A percentile compares a stretch with the other conserved stretches of the same genome.
These are phyloP conservation scores for Amphipyra tragopoginis DNA, from an alignment of 2,888 invertebrate genomes.

Conservation along the genomic window DNA sequence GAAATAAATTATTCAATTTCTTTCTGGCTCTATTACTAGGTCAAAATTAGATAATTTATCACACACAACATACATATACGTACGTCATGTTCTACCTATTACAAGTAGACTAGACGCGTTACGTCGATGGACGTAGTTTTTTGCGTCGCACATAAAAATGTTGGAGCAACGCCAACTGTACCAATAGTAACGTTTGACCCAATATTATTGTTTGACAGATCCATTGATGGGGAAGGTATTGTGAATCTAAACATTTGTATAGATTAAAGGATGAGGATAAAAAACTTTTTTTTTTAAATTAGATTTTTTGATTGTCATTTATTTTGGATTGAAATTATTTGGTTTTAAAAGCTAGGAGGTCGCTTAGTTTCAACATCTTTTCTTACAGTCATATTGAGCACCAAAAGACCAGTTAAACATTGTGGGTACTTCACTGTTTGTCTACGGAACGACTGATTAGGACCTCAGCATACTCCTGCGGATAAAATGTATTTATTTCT, in stretches of 20 bases:
- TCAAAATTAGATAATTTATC: slow-evolving; percentile 23
- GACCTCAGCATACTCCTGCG: too few relatives aligned
- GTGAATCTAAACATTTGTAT: background rate
- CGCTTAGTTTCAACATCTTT: too few relatives aligned
- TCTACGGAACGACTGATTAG: too few relatives aligned
- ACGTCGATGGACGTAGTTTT: slow-evolving; percentile 62
- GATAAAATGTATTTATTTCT: too few relatives aligned
- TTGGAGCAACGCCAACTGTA: slow-evolving; percentile 69
- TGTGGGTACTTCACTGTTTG: too few relatives aligned
- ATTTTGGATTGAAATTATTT: too few relatives aligned
- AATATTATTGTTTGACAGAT: slow-evolving; percentile 41
- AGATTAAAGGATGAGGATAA: background rate
- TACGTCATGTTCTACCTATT: slow-evolving; percentile 23
- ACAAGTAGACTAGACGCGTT: slow-evolving; percentile 24
- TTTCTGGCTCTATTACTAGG: background rate
- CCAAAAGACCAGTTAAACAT: too few relatives aligned
- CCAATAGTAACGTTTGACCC: slow-evolving; percentile 36
- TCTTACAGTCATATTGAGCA: too few relatives aligned
- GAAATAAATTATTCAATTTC: slow-evolving; percentile 2
- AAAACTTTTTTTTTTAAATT: too few relatives aligned
- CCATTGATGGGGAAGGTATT: slow-evolving; percentile 34
- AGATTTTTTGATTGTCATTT: too few relatives aligned
- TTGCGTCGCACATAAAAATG: slow-evolving; percentile 52
- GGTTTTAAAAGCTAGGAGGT: too few relatives aligned
- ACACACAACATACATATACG: slow-evolving; percentile 6